Conservation (phyloP, 2,113 vertebrate species). For the Myxocyprinus asiaticus region DNA sequence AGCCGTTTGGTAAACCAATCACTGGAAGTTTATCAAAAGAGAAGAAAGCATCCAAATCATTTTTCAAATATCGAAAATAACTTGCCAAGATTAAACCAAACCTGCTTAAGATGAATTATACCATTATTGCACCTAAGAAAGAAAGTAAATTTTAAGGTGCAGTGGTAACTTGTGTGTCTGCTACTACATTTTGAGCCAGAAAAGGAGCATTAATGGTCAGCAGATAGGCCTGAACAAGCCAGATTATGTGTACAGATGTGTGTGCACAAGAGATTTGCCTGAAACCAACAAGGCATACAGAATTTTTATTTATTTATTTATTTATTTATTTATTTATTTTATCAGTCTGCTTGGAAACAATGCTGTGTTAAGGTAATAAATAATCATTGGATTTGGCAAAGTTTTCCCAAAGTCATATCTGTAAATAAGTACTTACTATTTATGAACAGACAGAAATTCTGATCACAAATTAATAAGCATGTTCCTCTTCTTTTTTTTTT, state of each 20-base stretch:
- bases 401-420: too few species aligned
- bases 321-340: too few species aligned
- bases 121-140: background rate
- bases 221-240: background rate
- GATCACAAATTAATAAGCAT: too few species aligned
- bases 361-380: too few species aligned
- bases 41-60: background rate
- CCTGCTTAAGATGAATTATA: background rate
- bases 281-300: background rate
- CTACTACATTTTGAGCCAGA: background rate
- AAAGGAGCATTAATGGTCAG: background rate
- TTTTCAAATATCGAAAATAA: background rate
- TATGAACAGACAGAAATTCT: too few species aligned
- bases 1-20: conserved; percentile 14
- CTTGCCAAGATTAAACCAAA: background rate
- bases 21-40: conserved; percentile 2
- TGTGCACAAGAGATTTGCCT: background rate
- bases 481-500: too few species aligned
- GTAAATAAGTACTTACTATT: too few species aligned
- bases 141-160: too few species aligned
- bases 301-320: too few species aligned
- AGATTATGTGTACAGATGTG: conserved; percentile 10
- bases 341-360: too few species aligned
- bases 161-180: background rate
- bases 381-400: too few species aligned